Evolutionary conservation across 1,140 invertebrate genomes (phyloP).

Genomic region (Danaus plexippus): DNA sequence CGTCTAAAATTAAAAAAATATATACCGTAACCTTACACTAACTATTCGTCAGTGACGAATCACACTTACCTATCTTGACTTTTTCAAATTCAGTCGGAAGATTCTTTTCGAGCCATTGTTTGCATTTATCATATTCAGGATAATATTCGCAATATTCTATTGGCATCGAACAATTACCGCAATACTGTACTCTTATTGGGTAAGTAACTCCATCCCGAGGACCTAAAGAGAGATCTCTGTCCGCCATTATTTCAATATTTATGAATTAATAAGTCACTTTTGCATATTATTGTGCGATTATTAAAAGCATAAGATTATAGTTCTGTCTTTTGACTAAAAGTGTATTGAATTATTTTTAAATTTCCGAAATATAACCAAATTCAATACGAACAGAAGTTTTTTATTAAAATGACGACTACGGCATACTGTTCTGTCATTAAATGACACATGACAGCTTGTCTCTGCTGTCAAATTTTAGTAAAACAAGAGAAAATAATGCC

Average conservation of each 20-base stretch:
- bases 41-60: not conserved
- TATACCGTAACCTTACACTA: conserved; percentile 16
- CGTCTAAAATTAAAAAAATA: conserved; percentile 45
- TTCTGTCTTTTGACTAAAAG: too few species aligned
- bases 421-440: too few species aligned
- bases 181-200: conserved; percentile 92
- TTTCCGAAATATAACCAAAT: too few species aligned
- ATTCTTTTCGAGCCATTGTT: conserved; percentile 96
- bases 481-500: too few species aligned
- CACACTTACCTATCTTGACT: conserved; percentile 78
- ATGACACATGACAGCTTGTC: too few species aligned
- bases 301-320: too few species aligned
- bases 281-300: conserved; percentile 23
- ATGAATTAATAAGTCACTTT: conserved; percentile 20
- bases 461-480: too few species aligned
- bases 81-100: conserved; percentile 94
- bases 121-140: conserved; percentile 97
- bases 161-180: conserved; percentile 95
- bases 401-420: too few species aligned
- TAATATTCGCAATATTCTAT: conserved; percentile 99
- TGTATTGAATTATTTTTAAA: conserved; percentile 7
- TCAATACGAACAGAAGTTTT: too few species aligned
- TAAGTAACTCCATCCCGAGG: conserved; percentile 74
- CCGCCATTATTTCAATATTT: conserved; percentile 47
- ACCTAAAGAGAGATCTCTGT: conserved; percentile 66